These are phyloP conservation scores for Oryzias melastigma DNA, from an alignment of 2,113 vertebrate genomes.

Conservation along the genomic window DNA sequence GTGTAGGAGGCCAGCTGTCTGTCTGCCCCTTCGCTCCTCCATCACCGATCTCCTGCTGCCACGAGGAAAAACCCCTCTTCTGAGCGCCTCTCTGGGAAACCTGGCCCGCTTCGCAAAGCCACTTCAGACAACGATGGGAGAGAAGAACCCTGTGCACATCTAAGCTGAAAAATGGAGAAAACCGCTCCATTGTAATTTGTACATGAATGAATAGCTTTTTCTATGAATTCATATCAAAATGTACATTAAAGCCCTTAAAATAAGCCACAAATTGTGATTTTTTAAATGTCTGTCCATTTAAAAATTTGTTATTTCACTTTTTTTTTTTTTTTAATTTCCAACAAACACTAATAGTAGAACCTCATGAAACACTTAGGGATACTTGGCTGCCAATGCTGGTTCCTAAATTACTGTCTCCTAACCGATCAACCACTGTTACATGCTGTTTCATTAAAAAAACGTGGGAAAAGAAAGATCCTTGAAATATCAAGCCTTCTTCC, in stretches of 20 bases:
- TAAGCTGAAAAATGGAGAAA: slow-evolving; percentile 80
- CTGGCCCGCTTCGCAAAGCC: slow-evolving; percentile 88
- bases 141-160: slow-evolving; percentile 82
- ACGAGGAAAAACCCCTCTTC: slow-evolving; percentile 74
- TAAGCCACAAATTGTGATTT: slow-evolving; percentile 83
- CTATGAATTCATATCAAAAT: slow-evolving; percentile 86
- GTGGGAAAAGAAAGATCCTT: too few species aligned
- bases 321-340: too few species aligned
- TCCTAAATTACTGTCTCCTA: too few species aligned
- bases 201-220: slow-evolving; percentile 87
- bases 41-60: slow-evolving; percentile 41
- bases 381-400: too few species aligned
- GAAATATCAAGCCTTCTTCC: too few species aligned
- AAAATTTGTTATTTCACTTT: background rate
- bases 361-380: too few species aligned
- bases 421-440: too few species aligned
- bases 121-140: slow-evolving; percentile 83
- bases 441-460: too few species aligned
- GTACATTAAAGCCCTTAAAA: slow-evolving; percentile 89
- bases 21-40: slow-evolving; percentile 63
- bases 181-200: slow-evolving; percentile 86
- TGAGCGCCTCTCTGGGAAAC: slow-evolving; percentile 76
- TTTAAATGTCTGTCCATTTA: slow-evolving; percentile 32
- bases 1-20: slow-evolving; percentile 71
- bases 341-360: too few species aligned